Conservation (phyloP, 2,888 invertebrate genomes). For the Pristionchus exspectatus region DNA sequence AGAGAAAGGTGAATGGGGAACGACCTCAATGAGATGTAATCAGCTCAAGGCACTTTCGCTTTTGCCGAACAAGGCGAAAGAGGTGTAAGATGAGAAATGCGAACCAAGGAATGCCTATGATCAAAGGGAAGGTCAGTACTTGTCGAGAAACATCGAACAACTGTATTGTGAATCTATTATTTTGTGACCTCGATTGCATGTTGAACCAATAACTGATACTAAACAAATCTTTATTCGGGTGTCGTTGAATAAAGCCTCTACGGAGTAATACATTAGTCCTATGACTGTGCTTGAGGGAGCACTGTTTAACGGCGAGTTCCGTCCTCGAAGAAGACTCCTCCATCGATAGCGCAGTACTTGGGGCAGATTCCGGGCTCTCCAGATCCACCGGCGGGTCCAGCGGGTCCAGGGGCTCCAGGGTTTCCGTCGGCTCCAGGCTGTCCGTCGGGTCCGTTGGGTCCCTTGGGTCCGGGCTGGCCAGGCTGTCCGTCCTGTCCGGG, state of each 20-base stretch:
- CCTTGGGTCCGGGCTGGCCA: constrained; percentile 55
- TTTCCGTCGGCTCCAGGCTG: constrained; percentile 55
- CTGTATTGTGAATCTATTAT: background rate
- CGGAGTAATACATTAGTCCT: constrained; percentile 44
- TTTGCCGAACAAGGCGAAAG: constrained; percentile 27
- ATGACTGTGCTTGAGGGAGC: background rate
- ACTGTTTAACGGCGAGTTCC: constrained; percentile 62
- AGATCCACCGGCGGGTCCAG: constrained; percentile 54
- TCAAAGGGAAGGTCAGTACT: background rate
- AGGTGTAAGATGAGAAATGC: constrained; percentile 1
- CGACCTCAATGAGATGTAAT: constrained; percentile 46
- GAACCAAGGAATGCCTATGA: background rate
- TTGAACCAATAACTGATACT: background rate
- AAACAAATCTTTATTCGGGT: constrained; percentile 36
- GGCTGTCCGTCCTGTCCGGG: constrained; percentile 54
- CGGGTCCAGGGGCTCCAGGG: constrained; percentile 62
- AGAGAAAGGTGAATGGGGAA: constrained; percentile 11
- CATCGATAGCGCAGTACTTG: constrained; percentile 71
- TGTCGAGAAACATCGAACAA: background rate
- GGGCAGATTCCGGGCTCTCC: constrained; percentile 66
- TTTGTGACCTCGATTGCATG: background rate
- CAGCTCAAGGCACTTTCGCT: constrained; percentile 49
- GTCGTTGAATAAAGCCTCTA: constrained; percentile 30
- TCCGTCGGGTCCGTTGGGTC: constrained; percentile 56
- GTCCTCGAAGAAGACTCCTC: constrained; percentile 72